Conservation (phyloP, 2,888 invertebrate genomes). For the Hemaris fuciformis region DNA sequence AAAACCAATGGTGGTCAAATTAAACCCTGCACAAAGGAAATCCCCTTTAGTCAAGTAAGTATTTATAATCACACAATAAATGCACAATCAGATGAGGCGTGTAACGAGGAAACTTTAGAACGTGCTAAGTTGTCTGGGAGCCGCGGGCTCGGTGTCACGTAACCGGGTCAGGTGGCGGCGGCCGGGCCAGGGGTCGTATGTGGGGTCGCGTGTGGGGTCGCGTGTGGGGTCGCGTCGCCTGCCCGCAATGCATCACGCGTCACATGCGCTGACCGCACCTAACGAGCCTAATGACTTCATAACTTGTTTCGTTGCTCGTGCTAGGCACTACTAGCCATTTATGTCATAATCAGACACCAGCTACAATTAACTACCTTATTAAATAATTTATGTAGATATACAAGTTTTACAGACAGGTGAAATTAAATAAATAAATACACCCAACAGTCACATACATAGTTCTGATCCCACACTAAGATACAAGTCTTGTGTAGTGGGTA, state of each 20-base stretch:
- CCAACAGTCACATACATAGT: too few relatives aligned
- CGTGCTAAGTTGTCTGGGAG: neutral
- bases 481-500: too few relatives aligned
- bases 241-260: neutral
- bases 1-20: too few relatives aligned
- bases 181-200: neutral
- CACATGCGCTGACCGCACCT: neutral
- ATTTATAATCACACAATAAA: neutral
- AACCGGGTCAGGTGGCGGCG: neutral
- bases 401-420: too few relatives aligned
- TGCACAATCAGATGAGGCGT: neutral
- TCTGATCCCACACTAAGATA: too few relatives aligned
- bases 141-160: neutral
- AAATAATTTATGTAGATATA: too few relatives aligned
- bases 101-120: slow-evolving; percentile 1
- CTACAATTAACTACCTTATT: too few relatives aligned
- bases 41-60: neutral
- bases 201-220: neutral
- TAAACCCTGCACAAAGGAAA: neutral
- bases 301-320: neutral
- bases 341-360: too few relatives aligned
- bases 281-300: neutral
- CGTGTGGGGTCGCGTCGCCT: neutral
- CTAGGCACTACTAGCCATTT: too few relatives aligned
- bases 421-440: too few relatives aligned